These are phyloP conservation scores for Pontoporia blainvillei DNA, from an alignment of 2,113 vertebrate species.

Conservation along the genomic window DNA sequence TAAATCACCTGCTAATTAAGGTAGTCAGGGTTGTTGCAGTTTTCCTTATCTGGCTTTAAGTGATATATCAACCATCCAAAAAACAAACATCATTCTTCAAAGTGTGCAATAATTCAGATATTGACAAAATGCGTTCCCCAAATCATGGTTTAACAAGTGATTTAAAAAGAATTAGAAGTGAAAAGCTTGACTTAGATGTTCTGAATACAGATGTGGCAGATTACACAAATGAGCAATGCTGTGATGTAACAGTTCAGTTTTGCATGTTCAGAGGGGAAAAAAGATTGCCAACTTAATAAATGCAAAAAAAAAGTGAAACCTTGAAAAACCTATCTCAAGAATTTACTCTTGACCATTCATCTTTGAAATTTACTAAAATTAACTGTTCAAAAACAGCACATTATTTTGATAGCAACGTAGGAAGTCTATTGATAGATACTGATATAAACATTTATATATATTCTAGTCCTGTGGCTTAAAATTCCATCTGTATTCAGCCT, in stretches of 20 bases:
- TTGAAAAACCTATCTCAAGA: background rate
- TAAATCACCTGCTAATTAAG: background rate
- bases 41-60: background rate
- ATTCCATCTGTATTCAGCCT: background rate
- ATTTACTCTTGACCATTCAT: background rate
- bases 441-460: background rate
- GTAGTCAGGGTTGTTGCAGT: background rate
- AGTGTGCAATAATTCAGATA: background rate
- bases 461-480: background rate
- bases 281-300: background rate
- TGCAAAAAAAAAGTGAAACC: background rate
- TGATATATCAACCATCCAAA: background rate
- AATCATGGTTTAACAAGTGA: background rate
- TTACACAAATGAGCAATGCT: background rate
- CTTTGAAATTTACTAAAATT: background rate
- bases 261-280: background rate
- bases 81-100: background rate
- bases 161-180: background rate
- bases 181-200: background rate
- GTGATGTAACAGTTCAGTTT: background rate
- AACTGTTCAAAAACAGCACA: background rate
- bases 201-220: background rate
- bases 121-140: background rate
- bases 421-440: background rate
- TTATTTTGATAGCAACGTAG: background rate